Percentiles rank a stretch among this genome's conserved stretches.
phyloP scores from a whole-genome alignment of 2,797 vertebrate species.

The Phrynocephalus guinanensis region DNA sequence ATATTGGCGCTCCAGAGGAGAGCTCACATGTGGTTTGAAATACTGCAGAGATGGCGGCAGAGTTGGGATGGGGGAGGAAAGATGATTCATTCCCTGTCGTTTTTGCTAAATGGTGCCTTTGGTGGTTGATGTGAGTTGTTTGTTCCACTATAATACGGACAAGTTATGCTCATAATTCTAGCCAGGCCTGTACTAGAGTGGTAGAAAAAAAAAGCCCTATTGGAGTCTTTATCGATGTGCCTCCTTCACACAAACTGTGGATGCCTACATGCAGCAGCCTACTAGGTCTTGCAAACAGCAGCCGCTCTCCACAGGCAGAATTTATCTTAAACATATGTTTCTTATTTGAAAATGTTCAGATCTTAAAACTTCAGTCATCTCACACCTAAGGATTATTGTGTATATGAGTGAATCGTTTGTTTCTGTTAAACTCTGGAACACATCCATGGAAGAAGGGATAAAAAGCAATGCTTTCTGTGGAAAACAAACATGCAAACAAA shows the following conservation, averaged over 20 bases:
- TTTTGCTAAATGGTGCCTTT: slow-evolving; percentile 4
- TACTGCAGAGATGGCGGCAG: not conserved
- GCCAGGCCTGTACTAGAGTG: not conserved
- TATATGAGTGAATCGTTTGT: slow-evolving; percentile 53
- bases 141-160: slow-evolving; percentile 22
- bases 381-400: slow-evolving; percentile 67
- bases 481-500: slow-evolving; percentile 20
- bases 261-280: slow-evolving; percentile 42
- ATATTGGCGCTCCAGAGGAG: not conserved
- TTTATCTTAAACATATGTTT: slow-evolving; percentile 71
- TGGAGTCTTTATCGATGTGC: slow-evolving; percentile 47
- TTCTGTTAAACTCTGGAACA: slow-evolving; percentile 60
- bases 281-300: slow-evolving; percentile 46
- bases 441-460: slow-evolving; percentile 56
- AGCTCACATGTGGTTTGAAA: not conserved
- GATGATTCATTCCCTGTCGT: not conserved
- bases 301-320: slow-evolving; percentile 61
- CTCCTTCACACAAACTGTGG: slow-evolving; percentile 35
- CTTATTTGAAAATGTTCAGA: slow-evolving; percentile 73
- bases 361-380: slow-evolving; percentile 72
- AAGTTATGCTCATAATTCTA: slow-evolving; percentile 23
- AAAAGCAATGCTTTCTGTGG: slow-evolving; percentile 48
- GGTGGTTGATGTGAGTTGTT: slow-evolving; percentile 2
- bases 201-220: slow-evolving; percentile 8
- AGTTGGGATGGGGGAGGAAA: too few species aligned